Evolutionary conservation across 2,888 invertebrate genomes (phyloP).

Genomic region (Patella pellucida): DNA sequence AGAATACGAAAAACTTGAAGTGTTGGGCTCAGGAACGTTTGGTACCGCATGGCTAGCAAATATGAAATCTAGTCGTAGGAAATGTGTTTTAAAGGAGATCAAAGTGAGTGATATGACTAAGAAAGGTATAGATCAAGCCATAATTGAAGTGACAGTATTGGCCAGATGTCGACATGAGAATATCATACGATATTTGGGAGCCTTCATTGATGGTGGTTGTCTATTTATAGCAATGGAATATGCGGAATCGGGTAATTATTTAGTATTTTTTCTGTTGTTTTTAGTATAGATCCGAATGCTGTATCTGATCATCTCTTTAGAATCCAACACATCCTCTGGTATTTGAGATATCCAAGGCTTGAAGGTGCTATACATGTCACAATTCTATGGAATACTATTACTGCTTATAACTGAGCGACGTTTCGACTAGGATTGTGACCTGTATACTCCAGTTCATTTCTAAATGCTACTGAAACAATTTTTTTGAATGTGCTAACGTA

Average conservation of each 20-base stretch:
- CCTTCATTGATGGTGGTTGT: conserved; percentile 52
- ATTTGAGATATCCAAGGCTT: no score
- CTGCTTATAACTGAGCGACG: no score
- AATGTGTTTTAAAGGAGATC: conserved; percentile 58
- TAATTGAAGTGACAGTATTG: conserved; percentile 61
- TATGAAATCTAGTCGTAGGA: conserved; percentile 34
- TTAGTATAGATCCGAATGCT: no score
- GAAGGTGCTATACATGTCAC: no score
- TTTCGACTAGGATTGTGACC: no score
- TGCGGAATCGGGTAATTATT: conserved; percentile 58
- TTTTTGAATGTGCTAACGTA: no score
- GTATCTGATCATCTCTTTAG: no score
- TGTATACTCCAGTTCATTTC: no score
- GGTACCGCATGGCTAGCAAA: conserved; percentile 62
- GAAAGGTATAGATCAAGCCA: conserved; percentile 41
- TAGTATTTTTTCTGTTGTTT: no score
- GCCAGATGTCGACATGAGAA: conserved; percentile 61
- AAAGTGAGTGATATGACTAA: conserved; percentile 41
- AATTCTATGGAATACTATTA: no score
- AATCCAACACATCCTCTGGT: no score
- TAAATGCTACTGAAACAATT: no score
- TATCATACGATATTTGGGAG: conserved; percentile 61
- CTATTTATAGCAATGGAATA: conserved; percentile 65
- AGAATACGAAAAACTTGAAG: conserved; percentile 46
- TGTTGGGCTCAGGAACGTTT: conserved; percentile 62